Evolutionary conservation across 2,888 invertebrate species (phyloP), one percentile per base, ranked within the genome.

Genomic region (Physocephala rufipes): DNA sequence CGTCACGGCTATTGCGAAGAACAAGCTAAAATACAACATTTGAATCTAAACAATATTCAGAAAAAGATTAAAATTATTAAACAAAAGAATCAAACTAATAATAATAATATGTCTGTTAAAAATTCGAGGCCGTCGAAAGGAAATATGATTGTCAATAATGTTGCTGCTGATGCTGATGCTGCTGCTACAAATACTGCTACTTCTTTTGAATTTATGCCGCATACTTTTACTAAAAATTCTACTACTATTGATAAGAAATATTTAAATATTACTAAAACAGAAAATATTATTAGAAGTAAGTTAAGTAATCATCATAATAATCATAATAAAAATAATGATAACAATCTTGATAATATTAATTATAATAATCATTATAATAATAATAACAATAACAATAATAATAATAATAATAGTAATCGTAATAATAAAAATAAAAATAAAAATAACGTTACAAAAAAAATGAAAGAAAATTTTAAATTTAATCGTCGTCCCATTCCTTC

Each of bases 231-330:
- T 61, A 62, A 45, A 61, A 71, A 58, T 36, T 45, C 66, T 62
- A 74, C 71, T 69, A 66, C 71, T 69, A 68, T 51, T n/a, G 7
- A 51, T 61, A 62, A 62, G 68, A 68, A 51, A 51, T 68, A 51
- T 68, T 68, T 68, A 62, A 62, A 68, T 61, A 61, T 53, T 72
- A 77, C 47, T 65, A 69, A 63, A 55, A 28, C 62, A 73, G 51
- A 70, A 53, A 53, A 75, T 68, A 76, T 71, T 73, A 62, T 51
- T 62, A 68, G 61, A 0, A 19, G 5, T 68, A 68, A 49, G 68
- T 75, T 73, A 77, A 75, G 69, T 77, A 74, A 74, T 74, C 76
- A 70, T 75, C 73, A 66, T 74, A 55, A 73, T 74, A 76, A 76
- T 71, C 74, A 72, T 64, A 71, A 74, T 73, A 76, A 74, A 55